Evolutionary conservation across 2,113 vertebrate genomes (phyloP).

Genomic region (Trichechus manatus): DNA sequence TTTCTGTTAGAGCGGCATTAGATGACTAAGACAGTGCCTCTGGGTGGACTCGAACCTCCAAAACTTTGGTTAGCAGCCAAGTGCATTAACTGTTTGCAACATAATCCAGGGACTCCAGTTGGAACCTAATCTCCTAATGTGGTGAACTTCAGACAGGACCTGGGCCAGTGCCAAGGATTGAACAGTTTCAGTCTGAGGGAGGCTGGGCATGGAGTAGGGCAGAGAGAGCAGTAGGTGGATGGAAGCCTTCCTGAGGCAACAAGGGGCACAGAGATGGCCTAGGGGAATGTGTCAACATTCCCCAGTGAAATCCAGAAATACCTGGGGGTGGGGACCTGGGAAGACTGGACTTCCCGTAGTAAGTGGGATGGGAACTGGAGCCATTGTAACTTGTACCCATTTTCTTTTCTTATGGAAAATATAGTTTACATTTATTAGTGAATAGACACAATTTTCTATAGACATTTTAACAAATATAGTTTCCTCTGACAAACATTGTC

Average conservation of each 20-base stretch:
- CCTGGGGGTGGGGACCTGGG: too few relatives aligned
- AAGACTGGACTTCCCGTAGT: background rate
- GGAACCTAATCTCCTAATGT: background rate
- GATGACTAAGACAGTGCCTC: too few relatives aligned
- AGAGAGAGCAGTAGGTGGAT: background rate
- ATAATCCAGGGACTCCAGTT: too few relatives aligned
- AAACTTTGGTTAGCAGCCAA: too few relatives aligned
- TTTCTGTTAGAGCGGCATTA: too few relatives aligned
- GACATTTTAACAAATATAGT: conserved; percentile 33
- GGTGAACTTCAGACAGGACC: background rate
- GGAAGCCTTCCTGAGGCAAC: background rate
- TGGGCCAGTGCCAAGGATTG: background rate
- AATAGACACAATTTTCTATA: conserved; percentile 8
- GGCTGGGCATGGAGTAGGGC: background rate
- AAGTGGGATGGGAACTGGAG: background rate
- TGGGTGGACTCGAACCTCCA: too few relatives aligned
- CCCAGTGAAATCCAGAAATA: background rate
- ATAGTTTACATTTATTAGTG: background rate
- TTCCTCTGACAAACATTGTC: conserved; percentile 26
- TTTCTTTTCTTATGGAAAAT: background rate
- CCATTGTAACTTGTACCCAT: too few relatives aligned
- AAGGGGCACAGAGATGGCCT: background rate
- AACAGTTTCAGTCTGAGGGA: background rate
- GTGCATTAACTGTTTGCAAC: too few relatives aligned
- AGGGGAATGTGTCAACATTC: too few relatives aligned